Conservation (phyloP, 2,888 invertebrate species). For the Macaria liturata region DNA sequence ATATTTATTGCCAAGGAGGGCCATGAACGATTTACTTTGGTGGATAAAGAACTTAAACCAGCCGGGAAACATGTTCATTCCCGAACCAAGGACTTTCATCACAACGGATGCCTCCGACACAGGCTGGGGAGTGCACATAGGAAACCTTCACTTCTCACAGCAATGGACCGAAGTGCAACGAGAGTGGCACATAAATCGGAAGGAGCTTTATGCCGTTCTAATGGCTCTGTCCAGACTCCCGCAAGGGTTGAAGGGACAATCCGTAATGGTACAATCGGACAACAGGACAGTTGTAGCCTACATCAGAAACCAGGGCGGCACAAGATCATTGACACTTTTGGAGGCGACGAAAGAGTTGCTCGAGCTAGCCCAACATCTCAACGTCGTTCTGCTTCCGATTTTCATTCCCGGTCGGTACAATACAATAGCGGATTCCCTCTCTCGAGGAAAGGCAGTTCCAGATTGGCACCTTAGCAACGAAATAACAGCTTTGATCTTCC, state of each 20-base stretch:
- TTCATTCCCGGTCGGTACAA: conserved; percentile 40
- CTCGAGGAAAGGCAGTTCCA: conserved; percentile 20
- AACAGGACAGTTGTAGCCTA: conserved; percentile 35
- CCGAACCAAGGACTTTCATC: conserved; percentile 22
- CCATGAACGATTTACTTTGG: conserved; percentile 23
- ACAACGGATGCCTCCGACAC: conserved; percentile 37
- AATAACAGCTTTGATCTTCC: conserved; percentile 15
- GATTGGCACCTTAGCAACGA: conserved; percentile 30
- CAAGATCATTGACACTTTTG: conserved; percentile 16
- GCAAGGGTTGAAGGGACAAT: neutral
- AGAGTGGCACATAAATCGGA: conserved; percentile 37
- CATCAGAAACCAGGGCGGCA: conserved; percentile 35
- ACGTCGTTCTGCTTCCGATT: conserved; percentile 17
- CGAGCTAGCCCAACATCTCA: conserved; percentile 6
- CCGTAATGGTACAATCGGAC: conserved; percentile 35
- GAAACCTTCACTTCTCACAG: conserved; percentile 3
- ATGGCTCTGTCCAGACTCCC: conserved; percentile 13
- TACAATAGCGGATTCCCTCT: conserved; percentile 31
- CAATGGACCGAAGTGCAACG: conserved; percentile 27
- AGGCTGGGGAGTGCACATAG: conserved; percentile 34
- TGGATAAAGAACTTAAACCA: conserved; percentile 21
- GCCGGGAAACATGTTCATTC: conserved; percentile 13
- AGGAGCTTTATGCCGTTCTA: conserved; percentile 32
- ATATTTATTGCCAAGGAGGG: conserved; percentile 8
- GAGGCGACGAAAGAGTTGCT: conserved; percentile 16